Percentiles rank a stretch among this genome's conserved stretches.
These are phyloP conservation scores for Bungarus multicinctus DNA, from an alignment of 2,113 vertebrate species.

Conservation along the genomic window DNA sequence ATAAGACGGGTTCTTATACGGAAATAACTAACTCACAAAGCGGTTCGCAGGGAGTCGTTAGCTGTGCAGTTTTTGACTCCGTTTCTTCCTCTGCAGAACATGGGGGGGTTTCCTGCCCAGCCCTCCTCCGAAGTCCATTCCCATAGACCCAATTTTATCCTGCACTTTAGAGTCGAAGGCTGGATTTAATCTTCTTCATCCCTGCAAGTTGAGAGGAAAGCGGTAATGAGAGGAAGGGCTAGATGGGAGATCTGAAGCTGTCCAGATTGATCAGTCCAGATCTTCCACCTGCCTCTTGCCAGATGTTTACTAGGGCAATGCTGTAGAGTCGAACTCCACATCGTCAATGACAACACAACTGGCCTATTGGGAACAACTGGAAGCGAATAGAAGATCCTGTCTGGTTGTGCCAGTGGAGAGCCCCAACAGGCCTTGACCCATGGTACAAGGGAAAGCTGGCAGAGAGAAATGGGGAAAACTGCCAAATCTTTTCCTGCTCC, in stretches of 20 bases:
- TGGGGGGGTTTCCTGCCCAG: too few relatives aligned
- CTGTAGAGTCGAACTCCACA: too few relatives aligned
- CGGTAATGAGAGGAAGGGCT: not conserved
- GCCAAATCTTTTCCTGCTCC: not conserved
- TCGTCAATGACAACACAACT: too few relatives aligned
- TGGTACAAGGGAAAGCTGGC: not conserved
- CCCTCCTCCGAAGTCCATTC: not conserved
- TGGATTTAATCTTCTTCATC: too few relatives aligned
- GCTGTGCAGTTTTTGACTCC: rapidly evolving
- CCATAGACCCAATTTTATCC: not conserved
- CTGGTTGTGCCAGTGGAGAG: too few relatives aligned
- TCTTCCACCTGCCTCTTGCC: not conserved
- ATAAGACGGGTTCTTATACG: too few relatives aligned
- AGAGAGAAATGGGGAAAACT: not conserved
- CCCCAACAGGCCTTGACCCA: too few relatives aligned
- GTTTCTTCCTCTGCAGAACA: not conserved
- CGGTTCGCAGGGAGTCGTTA: not conserved
- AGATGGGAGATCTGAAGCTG: not conserved
- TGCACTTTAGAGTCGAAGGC: too few relatives aligned
- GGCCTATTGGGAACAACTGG: not conserved
- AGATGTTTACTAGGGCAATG: not conserved
- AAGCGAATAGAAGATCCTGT: too few relatives aligned
- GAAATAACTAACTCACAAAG: slow-evolving; percentile 42
- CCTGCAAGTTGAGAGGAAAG: not conserved
- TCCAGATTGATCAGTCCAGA: not conserved